Evolutionary conservation across 2,797 vertebrate genomes (phyloP), one percentile per base, ranked within the genome.

Genomic region (Hippoglossus hippoglossus): DNA sequence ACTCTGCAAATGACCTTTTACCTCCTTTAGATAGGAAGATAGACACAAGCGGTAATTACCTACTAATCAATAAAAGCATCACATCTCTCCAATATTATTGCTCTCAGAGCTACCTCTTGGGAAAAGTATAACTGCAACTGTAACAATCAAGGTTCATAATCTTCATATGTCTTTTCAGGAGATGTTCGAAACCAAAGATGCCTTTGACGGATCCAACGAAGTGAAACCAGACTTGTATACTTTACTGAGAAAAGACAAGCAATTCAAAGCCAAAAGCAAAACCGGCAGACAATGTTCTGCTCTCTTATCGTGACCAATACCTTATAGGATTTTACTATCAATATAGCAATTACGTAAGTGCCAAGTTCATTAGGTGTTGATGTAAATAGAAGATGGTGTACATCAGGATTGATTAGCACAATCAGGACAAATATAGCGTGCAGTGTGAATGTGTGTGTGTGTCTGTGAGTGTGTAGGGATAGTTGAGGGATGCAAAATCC

Each of bases 321-420:
- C 28, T 77, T 73, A 88, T 74, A 64, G 56, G 47, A 85, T 80
- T 71, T 84, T 82, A 39, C 58, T 82, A 41, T 63, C 66, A 28
- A 51, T 39, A 8, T 85, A 77, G 62, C 53, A 78, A 74, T 80
- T 63, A 64, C 73, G 67, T 79, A 85, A 88, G 79, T 77, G 70
- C 24, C 28, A 75, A 77, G 74, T 81, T 86, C 54, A 89, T 88
- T 85, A 88, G 81, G 64, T 57, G 57, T 24, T 74, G 76, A 78
- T 73, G 66, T 53, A 75, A 75, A 24, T 41, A 73, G 41, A 63
- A 22, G 49, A n/a, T 21, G 25, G 28, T 62, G n/a, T 59, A 66
- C 66, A 67, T 69, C 24, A 74, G 44, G 59, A 74, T 51, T 22
- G 46, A 74, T 77, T 54, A 64, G 46, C 31, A 46, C 57, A 59